phyloP scores from a whole-genome alignment of 1,140 invertebrate genomes.

The Kradibia gibbosae region DNA sequence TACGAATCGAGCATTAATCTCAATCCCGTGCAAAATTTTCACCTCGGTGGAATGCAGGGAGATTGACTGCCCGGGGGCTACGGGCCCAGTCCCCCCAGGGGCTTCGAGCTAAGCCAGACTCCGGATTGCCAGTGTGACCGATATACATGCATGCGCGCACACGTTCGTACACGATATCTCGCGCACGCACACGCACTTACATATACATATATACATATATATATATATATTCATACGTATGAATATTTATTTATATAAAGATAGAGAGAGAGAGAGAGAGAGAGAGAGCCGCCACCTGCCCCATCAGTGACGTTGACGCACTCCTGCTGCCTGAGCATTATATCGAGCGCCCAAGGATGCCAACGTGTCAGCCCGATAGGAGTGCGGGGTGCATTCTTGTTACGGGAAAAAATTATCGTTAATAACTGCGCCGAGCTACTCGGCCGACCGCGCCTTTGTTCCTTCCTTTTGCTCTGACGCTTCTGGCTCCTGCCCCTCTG shows the following conservation, averaged over 20 bases:
- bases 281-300: too few species aligned
- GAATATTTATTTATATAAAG: too few species aligned
- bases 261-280: too few species aligned
- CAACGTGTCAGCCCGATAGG: too few species aligned
- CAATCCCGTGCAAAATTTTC: not conserved
- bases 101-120: not conserved
- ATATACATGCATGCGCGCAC: not conserved
- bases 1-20: conserved; percentile 11
- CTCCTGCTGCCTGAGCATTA: not conserved
- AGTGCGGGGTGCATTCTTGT: not conserved
- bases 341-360: not conserved
- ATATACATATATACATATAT: too few species aligned
- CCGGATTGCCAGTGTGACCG: not conserved
- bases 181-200: too few species aligned
- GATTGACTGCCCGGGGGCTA: not conserved
- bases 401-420: not conserved
- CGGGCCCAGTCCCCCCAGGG: not conserved
- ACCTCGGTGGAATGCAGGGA: not conserved
- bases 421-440: not conserved
- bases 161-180: too few species aligned
- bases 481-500: too few species aligned
- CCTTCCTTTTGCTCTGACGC: too few species aligned
- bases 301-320: not conserved
- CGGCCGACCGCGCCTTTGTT: too few species aligned
- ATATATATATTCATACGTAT: too few species aligned